Evolutionary conservation across 1,140 invertebrate genomes (phyloP).

Genomic region (Aphelenchoides avenae): DNA sequence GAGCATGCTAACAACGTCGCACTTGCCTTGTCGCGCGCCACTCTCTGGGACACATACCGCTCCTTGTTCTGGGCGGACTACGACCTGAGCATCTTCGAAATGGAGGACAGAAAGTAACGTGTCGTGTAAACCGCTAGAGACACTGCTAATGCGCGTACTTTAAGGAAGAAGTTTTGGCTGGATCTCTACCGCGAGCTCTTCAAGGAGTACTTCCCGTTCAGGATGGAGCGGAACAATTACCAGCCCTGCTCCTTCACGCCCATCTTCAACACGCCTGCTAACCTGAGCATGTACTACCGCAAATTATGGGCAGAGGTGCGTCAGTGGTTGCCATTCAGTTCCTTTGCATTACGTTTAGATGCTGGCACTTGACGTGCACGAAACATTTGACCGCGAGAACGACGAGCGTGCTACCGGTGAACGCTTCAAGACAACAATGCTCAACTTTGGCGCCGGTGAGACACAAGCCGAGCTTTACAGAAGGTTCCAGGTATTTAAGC

Average conservation of each 20-base stretch:
- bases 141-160: conserved; percentile 9
- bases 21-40: conserved; percentile 37
- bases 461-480: conserved; percentile 51
- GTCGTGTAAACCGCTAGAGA: not conserved
- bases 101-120: conserved; percentile 54
- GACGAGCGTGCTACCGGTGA: conserved; percentile 46
- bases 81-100: conserved; percentile 53
- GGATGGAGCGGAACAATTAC: conserved; percentile 44
- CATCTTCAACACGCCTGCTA: conserved; percentile 47
- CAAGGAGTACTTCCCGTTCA: conserved; percentile 57
- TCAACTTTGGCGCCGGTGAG: conserved; percentile 50
- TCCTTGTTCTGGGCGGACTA: conserved; percentile 57
- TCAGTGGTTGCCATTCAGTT: not conserved
- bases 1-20: conserved; percentile 34
- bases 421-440: conserved; percentile 44
- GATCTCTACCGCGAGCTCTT: conserved; percentile 55
- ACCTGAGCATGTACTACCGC: conserved; percentile 53
- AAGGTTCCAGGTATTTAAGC: conserved; percentile 40
- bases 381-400: conserved; percentile 49
- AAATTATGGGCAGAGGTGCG: conserved; percentile 44
- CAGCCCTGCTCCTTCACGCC: conserved; percentile 59
- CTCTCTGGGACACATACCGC: conserved; percentile 55
- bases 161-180: conserved; percentile 56
- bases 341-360: conserved; percentile 35
- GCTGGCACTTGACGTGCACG: conserved; percentile 55